These are phyloP conservation scores for Palloptera scutellata DNA, from an alignment of 2,888 invertebrate species.

Conservation along the genomic window DNA sequence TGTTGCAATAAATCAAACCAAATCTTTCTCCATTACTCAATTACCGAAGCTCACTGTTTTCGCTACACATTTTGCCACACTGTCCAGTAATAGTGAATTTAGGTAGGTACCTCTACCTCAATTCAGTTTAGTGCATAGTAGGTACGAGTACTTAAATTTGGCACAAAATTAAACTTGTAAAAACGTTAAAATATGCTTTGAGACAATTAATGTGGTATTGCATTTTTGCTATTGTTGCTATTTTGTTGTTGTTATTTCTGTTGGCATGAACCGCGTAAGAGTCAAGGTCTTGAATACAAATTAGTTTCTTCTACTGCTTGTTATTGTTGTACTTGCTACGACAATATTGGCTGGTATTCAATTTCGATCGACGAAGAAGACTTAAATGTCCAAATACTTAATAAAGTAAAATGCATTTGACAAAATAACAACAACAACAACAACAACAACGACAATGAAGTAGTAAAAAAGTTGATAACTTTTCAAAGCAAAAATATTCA, in stretches of 20 bases:
- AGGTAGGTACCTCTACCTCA: too few relatives aligned
- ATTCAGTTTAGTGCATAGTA: neutral
- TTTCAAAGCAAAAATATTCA: neutral
- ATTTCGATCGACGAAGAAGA: neutral
- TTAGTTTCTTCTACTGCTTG: conserved; percentile 3
- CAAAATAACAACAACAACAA: too few relatives aligned
- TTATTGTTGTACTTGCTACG: too few relatives aligned
- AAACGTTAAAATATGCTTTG: conserved; percentile 1
- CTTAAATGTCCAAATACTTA: neutral
- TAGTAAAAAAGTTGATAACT: too few relatives aligned
- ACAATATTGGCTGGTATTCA: too few relatives aligned
- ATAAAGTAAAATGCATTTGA: conserved; percentile 2
- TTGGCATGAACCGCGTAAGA: conserved; percentile 1
- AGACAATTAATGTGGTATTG: neutral
- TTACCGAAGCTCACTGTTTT: too few relatives aligned
- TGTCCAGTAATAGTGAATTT: neutral
- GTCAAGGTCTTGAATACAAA: conserved; percentile 21
- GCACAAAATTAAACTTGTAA: neutral
- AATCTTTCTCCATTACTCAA: too few relatives aligned
- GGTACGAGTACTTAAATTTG: neutral
- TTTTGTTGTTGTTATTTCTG: conserved; percentile 1
- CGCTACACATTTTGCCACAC: too few relatives aligned
- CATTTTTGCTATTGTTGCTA: neutral
- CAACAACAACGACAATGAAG: neutral
- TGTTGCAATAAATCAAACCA: too few relatives aligned